A percentile compares a stretch with the other conserved stretches of the same genome.
These are phyloP conservation scores for Drosophila gaucha DNA, from an alignment of 2,888 invertebrate species.

Conservation along the genomic window DNA sequence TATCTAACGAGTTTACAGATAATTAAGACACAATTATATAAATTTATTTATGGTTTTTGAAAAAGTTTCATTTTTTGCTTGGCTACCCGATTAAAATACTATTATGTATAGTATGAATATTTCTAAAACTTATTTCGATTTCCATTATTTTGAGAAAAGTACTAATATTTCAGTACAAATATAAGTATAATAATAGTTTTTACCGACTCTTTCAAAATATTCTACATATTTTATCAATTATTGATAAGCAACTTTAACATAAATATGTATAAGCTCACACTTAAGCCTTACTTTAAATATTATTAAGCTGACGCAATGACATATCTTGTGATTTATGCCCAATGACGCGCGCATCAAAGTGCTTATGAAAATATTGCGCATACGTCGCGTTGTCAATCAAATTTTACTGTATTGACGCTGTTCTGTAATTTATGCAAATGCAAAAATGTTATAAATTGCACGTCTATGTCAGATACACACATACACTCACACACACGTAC, in stretches of 20 bases:
- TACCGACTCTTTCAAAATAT: background rate
- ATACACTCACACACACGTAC: background rate
- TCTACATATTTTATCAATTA: background rate
- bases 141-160: too few relatives aligned
- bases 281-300: background rate
- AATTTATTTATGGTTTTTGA: too few relatives aligned
- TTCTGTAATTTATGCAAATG: slow-evolving; percentile 62
- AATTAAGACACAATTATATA: too few relatives aligned
- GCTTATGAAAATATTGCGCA: slow-evolving; percentile 35
- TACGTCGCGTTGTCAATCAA: slow-evolving; percentile 43
- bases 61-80: too few relatives aligned
- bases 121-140: too few relatives aligned
- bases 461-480: slow-evolving; percentile 40
- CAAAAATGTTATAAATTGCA: slow-evolving; percentile 51
- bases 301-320: slow-evolving; percentile 10
- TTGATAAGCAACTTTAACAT: too few relatives aligned
- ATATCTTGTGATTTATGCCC: slow-evolving; percentile 20
- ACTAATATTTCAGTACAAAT: too few relatives aligned
- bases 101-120: too few relatives aligned
- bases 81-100: too few relatives aligned
- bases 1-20: too few relatives aligned
- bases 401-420: slow-evolving; percentile 20
- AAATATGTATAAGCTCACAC: background rate
- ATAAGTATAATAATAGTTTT: too few relatives aligned
- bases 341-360: slow-evolving; percentile 1